A percentile compares a stretch with the other conserved stretches of the same genome.
phyloP scores from a whole-genome alignment of 2,888 invertebrate genomes.

The Cremastinae sp. region DNA sequence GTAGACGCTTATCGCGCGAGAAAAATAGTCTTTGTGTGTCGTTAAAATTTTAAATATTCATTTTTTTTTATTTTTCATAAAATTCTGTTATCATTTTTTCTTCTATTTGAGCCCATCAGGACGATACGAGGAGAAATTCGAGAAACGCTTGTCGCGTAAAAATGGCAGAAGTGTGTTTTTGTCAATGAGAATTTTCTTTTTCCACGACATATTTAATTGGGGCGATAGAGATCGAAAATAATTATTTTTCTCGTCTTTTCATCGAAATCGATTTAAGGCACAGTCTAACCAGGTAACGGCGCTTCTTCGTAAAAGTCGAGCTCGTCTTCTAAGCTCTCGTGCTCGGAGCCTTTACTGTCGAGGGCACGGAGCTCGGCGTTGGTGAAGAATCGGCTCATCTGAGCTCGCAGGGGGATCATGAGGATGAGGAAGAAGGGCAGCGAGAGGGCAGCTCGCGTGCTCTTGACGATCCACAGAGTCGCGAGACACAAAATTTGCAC shows the following conservation, averaged over 20 bases:
- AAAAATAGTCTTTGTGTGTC: conserved; percentile 43
- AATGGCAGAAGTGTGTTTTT: too few species aligned
- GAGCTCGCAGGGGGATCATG: conserved; percentile 92
- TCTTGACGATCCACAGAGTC: conserved; percentile 93
- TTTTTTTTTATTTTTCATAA: not conserved
- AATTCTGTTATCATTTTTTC: too few species aligned
- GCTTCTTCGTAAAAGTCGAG: conserved; percentile 97
- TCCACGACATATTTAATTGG: too few species aligned
- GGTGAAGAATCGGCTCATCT: conserved; percentile 88
- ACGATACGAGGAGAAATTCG: not conserved
- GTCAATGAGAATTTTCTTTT: too few species aligned
- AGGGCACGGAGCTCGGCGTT: conserved; percentile 91
- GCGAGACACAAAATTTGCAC: conserved; percentile 91
- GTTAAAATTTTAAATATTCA: not conserved
- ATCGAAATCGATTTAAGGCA: conserved; percentile 71
- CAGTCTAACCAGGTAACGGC: conserved; percentile 87
- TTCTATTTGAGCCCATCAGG: conserved; percentile 35
- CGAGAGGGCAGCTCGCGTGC: conserved; percentile 92
- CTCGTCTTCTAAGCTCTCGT: conserved; percentile 90
- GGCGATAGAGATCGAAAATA: not conserved
- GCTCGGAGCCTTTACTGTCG: conserved; percentile 91
- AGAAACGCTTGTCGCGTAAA: not conserved
- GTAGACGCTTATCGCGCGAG: conserved; percentile 16
- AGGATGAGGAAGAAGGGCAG: conserved; percentile 96
- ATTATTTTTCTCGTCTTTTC: not conserved